Evolutionary conservation across 1,140 invertebrate species (phyloP).

Genomic region (Phymorhynchus buccinoides): DNA sequence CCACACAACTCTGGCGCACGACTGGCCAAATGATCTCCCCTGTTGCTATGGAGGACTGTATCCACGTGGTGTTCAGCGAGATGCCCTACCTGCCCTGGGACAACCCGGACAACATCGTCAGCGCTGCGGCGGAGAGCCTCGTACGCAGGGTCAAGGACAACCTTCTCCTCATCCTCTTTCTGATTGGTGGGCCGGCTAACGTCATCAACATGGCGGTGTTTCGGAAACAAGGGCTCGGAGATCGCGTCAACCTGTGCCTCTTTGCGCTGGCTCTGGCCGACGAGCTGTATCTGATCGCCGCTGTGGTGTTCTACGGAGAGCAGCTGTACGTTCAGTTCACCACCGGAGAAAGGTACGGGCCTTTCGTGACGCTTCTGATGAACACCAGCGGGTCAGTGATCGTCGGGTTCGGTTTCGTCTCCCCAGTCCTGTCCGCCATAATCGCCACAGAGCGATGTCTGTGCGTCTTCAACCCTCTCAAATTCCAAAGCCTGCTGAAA

Average conservation of each 20-base stretch:
- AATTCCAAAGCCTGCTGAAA: neutral
- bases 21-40: neutral
- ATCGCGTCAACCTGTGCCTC: conserved; percentile 16
- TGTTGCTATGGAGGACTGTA: neutral
- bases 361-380: neutral
- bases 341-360: neutral
- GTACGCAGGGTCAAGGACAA: neutral
- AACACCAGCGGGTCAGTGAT: neutral
- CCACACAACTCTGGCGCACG: too few relatives aligned
- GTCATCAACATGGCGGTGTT: conserved; percentile 34
- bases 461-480: conserved; percentile 8
- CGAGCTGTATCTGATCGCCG: neutral
- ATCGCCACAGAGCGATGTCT: conserved; percentile 28
- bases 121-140: neutral
- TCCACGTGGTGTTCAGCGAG: neutral
- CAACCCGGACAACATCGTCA: conserved; percentile 13
- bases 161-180: neutral
- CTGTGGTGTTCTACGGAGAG: neutral
- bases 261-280: neutral
- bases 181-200: conserved; percentile 11
- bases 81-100: neutral
- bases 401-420: neutral
- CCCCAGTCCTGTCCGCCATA: neutral
- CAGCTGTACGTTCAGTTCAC: conserved; percentile 2
- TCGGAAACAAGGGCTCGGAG: neutral